Percentiles rank a stretch among this genome's conserved stretches.
phyloP scores from a whole-genome alignment of 2,888 invertebrate genomes.

The Polia nebulosa region DNA sequence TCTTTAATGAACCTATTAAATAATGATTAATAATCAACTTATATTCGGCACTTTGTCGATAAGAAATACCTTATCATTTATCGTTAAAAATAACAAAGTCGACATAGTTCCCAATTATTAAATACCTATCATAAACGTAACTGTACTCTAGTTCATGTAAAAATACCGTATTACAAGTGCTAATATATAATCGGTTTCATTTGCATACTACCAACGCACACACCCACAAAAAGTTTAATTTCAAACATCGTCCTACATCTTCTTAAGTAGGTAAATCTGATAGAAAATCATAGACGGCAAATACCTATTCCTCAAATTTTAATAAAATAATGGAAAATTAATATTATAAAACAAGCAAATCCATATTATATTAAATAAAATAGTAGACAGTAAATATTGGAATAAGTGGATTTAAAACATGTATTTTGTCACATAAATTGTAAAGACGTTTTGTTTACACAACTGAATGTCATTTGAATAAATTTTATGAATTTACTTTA shows the following conservation, averaged over 20 bases:
- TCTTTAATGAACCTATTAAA: constrained; percentile 45
- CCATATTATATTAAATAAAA: constrained; percentile 10
- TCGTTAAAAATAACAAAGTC: constrained; percentile 10
- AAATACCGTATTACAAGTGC: constrained; percentile 36
- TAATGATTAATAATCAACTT: constrained; percentile 36
- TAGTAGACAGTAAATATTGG: constrained; percentile 18
- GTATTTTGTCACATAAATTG: constrained; percentile 28
- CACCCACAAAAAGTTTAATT: constrained; percentile 44
- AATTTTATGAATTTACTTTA: constrained; percentile 10
- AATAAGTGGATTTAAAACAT: constrained; percentile 28
- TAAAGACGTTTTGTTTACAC: constrained; percentile 16
- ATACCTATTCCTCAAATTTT: too few species aligned
- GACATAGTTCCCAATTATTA: constrained; percentile 23
- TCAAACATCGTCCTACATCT: constrained; percentile 48
- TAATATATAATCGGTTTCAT: constrained; percentile 42
- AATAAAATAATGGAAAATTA: neutral
- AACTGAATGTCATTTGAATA: constrained; percentile 8
- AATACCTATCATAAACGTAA: constrained; percentile 38
- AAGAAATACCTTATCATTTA: constrained; percentile 27
- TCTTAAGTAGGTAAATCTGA: constrained; percentile 30
- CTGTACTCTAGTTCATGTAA: constrained; percentile 38
- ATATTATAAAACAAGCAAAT: constrained; percentile 22
- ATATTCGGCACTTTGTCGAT: constrained; percentile 33
- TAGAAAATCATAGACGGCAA: neutral
- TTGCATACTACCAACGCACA: constrained; percentile 51